These are phyloP conservation scores for Hemicrepidius hirtus DNA, from an alignment of 2,888 invertebrate genomes.

Conservation along the genomic window DNA sequence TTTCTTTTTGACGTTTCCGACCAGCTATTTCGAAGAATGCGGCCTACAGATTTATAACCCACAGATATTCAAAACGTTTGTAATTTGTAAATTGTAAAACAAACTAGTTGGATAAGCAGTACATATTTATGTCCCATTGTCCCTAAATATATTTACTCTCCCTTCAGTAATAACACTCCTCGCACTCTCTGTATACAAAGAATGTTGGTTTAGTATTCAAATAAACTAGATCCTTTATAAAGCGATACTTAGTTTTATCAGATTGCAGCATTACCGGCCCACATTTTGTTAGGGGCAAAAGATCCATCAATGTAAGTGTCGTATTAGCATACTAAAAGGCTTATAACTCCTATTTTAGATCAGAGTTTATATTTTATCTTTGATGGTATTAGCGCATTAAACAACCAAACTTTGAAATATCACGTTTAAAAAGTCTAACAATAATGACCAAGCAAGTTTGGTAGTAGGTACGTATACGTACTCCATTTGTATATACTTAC, in stretches of 20 bases:
- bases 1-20: constrained; percentile 49
- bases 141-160: not conserved
- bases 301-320: constrained; percentile 61
- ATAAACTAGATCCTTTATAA: constrained; percentile 43
- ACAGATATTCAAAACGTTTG: constrained; percentile 42
- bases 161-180: not conserved
- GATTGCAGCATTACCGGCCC: constrained; percentile 56
- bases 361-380: constrained; percentile 25
- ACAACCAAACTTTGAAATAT: constrained; percentile 10
- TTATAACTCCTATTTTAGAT: constrained; percentile 31
- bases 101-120: constrained; percentile 46
- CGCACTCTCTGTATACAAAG: not conserved
- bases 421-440: not conserved
- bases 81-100: constrained; percentile 54
- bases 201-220: constrained; percentile 39
- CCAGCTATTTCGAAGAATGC: constrained; percentile 41
- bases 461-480: too few relatives aligned
- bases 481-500: too few relatives aligned
- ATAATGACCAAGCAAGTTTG: not conserved
- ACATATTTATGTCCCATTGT: not conserved
- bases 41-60: constrained; percentile 46
- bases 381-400: constrained; percentile 17
- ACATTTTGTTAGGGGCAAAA: constrained; percentile 57
- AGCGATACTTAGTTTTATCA: constrained; percentile 49
- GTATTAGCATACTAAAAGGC: constrained; percentile 54